Base-by-base conservation (phyloP, 2,797 vertebrate species). In the Lagorchestes hirsutus region DNA sequence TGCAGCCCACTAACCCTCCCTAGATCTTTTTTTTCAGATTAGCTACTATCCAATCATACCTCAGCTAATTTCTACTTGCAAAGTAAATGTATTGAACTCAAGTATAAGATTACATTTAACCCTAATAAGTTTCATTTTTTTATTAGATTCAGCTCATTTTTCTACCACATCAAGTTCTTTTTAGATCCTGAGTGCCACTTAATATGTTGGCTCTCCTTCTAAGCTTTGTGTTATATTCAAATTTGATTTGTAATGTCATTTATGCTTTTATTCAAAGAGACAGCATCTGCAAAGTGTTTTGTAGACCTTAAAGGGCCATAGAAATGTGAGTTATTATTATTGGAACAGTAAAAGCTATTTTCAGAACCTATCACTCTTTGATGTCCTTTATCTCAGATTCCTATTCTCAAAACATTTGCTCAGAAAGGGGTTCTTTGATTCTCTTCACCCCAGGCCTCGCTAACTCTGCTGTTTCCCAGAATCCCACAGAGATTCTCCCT, bases 311-410 rank as follows among this genome's bases (percentile, higher is more conserved):
- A 87, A 87, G 40, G 40, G 40, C 40, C 40, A 46, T 50, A 87
- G 40, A 87, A 87, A 87, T 87, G n/a, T 87, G 40, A 67, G 13
- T 87, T 87, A 87, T 87, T 87, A 87, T 87, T 87, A 87, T 87
- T 87, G 74, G 74, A 87, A 87, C 40, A 87, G 40, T 40, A 87
- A 46, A 87, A 87, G 74, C 74, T 87, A 50, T 87, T 87, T 87
- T 87, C 74, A 46, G 22, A 28, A 87, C 40, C 74, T 87, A 87
- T 87, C 40, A 87, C 24, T 87, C 74, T 87, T 87, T 87, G 74
- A 87, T 87, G 74, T 87, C 74, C 74, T 87, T 87, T 50, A 87
- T 87, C 74, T 87, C 74, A 27, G 40, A 87, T 87, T 87, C 74
- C 40, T 87, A 50, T 50, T 87, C 74, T 87, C 40, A 87, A 87